These are phyloP conservation scores for Sander lucioperca DNA, from an alignment of 2,113 vertebrate genomes.

Conservation along the genomic window DNA sequence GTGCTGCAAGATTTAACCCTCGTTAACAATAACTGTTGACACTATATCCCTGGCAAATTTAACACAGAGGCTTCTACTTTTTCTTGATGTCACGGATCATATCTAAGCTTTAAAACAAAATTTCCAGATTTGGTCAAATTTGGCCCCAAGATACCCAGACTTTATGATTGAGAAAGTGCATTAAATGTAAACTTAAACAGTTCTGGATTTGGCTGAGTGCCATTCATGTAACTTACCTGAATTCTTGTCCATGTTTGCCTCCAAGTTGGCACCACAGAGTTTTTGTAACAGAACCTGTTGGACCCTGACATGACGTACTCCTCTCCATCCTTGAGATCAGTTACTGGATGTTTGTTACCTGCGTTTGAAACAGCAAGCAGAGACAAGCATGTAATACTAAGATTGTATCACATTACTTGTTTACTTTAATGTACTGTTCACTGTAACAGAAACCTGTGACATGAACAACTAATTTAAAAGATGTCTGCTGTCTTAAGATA, in stretches of 20 bases:
- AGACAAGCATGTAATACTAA: slow-evolving; percentile 8
- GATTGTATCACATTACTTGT: neutral
- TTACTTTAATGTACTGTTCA: neutral
- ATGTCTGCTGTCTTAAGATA: neutral
- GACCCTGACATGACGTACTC: accelerated
- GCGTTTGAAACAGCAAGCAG: neutral
- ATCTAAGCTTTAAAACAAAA: neutral
- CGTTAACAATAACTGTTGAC: neutral
- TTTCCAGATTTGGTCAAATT: neutral
- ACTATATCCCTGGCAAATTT: neutral
- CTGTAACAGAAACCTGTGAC: neutral
- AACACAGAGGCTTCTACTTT: neutral
- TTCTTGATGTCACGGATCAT: neutral
- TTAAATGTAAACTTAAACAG: neutral
- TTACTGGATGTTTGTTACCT: slow-evolving; percentile 68
- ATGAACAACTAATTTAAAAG: neutral
- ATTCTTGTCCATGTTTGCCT: slow-evolving; percentile 91
- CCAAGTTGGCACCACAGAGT: slow-evolving; percentile 85
- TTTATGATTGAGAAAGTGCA: neutral
- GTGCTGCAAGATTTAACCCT: neutral
- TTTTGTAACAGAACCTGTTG: slow-evolving; percentile 89
- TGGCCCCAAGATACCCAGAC: too few relatives aligned
- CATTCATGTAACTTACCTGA: slow-evolving; percentile 82
- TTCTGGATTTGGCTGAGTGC: neutral
- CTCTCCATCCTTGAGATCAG: slow-evolving; percentile 81